phyloP scores from a whole-genome alignment of 2,888 invertebrate species.

The Agrotis segetum region DNA sequence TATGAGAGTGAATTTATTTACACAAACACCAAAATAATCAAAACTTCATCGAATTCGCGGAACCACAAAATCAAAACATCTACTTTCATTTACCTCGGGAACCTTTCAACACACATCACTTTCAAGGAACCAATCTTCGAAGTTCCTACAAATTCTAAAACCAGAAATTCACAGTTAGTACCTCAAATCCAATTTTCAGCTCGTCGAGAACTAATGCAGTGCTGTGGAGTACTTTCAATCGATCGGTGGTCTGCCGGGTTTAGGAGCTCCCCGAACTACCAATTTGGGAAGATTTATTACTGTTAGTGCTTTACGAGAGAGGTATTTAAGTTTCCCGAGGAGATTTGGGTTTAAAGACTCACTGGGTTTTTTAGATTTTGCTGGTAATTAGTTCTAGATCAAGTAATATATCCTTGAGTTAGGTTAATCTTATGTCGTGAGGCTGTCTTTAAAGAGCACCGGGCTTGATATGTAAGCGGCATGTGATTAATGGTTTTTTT shows the following conservation, averaged over 20 bases:
- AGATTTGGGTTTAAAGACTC: not conserved
- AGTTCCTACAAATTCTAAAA: not conserved
- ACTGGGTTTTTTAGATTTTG: not conserved
- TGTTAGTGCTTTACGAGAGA: not conserved
- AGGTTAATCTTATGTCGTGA: not conserved
- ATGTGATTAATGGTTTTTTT: too few species aligned
- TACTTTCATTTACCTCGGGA: conserved; percentile 4
- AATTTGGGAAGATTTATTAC: conserved; percentile 34
- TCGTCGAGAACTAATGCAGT: conserved; percentile 43
- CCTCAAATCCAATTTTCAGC: conserved; percentile 44
- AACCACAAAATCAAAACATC: not conserved
- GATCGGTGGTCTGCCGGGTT: conserved; percentile 23
- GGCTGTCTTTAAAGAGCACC: too few species aligned
- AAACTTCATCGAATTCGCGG: not conserved
- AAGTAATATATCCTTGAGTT: too few species aligned
- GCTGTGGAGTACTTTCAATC: conserved; percentile 33
- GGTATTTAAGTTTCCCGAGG: not conserved
- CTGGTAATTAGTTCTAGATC: not conserved
- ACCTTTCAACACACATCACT: conserved; percentile 1
- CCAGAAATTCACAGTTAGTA: conserved; percentile 21
- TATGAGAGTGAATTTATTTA: too few species aligned
- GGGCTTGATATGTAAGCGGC: too few species aligned
- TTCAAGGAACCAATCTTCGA: conserved; percentile 1
- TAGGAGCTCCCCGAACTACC: conserved; percentile 17
- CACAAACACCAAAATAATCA: too few species aligned